Evolutionary conservation across 2,888 invertebrate species (phyloP), one percentile per base, ranked within the genome.

Genomic region (Boloria selene): DNA sequence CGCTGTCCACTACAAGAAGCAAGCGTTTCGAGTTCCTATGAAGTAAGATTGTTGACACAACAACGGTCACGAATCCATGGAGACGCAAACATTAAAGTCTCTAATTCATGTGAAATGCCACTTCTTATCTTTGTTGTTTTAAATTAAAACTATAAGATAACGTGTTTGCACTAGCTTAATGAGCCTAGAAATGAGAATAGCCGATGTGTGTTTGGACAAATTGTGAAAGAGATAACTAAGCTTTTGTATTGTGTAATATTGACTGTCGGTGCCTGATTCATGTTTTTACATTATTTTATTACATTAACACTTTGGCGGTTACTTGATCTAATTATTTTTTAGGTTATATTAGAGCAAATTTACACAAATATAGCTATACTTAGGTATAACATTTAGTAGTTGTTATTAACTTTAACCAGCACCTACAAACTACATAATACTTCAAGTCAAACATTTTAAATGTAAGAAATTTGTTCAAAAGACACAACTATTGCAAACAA

Each of bases 131-230:
- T 63, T 79, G 79, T 80, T 80, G 79, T 80, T 80, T 83, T 82
- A 82, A 83, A 82, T 82, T 82, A 82, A 81, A 80, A 79, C 77
- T 76, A 78, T 79, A 77, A 76, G 77, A 79, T 79, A 81, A 75
- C 67, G 73, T 77, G 79, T 79, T 73, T 79, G 72, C 77, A 59
- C 68, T 75, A 71, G 76, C 78, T 80, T 81, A 74, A 74, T 73
- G 72, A 75, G 75, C 73, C 74, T 65, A 76, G 63, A 74, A 77
- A 75, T 76, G 74, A 80, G 80, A 79, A 80, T 79, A 75, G 77
- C 81, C 83, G 81, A 76, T 79, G 79, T 83, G 81, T 80, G 77
- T 73, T 70, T 72, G 75, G 70, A 75, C 81, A 79, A 80, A 80
- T 81, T 79, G 76, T 78, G 77, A 77, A 78, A 78, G 72, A 74